Base-by-base conservation (phyloP, 2,888 invertebrate genomes). In the Drosophila antonietae region DNA sequence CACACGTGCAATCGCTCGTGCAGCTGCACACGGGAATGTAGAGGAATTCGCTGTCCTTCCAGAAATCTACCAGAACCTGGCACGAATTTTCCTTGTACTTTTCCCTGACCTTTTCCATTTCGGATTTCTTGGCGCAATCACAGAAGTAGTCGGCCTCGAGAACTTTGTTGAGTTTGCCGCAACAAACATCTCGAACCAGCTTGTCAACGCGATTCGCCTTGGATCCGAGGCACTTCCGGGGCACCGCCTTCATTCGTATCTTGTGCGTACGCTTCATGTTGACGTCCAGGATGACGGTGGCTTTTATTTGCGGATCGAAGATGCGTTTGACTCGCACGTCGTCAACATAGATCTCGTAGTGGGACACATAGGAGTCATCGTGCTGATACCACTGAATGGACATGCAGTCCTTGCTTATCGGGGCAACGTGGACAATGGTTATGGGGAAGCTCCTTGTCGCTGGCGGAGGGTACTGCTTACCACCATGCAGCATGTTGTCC, bases 321-420 rank as follows among this genome's bases (percentile, higher is more conserved):
- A 89, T 44, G 5, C 75, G 72, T 9, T 82, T 81, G 18, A 33
- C 33, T 0, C 33, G 37, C 15, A 6, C 15, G 0, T 55, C 49
- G 35, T 89, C 85, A n/a, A 88, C 73, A 9, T 43, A 75, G 20
- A 86, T 78, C 39, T 69, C 68, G 41, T 82, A 86, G 57, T 89
- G 81, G 15, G 60, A 67, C 5, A 86, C 60, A 28, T 67, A 53
- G 15, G 55, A 35, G 0, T 53, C 20, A 31, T 88, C 89, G 33
- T 89, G 89, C 20, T 72, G 46, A 49, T 65, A 81, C 86, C 86
- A 86, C 2, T 73, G 55, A 3, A 86, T n/a, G 8, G 39, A 41
- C 44, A 86, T 47, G 5, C 88, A 70, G 0, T 52, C 44, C 0
- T 12, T n/a, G 7, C 75, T 81, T 0, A 86, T 47, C 1, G 63